Evolutionary conservation across 1,140 invertebrate species (phyloP).

Genomic region (Drosophila repleta): DNA sequence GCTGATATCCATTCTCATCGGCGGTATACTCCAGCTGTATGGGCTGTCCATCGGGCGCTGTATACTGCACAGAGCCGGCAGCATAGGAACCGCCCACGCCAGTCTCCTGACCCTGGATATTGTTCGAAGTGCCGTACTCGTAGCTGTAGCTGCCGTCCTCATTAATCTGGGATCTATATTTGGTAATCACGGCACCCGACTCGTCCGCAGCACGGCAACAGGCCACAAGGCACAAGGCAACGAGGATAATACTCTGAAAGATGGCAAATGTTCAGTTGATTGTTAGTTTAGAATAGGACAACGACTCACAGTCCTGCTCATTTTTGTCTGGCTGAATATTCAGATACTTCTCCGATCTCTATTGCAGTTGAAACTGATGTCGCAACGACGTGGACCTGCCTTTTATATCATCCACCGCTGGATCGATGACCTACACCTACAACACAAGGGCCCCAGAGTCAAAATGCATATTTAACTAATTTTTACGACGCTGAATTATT

Average conservation of each 20-base stretch:
- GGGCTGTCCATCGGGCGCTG: conserved; percentile 83
- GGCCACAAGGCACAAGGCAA: conserved; percentile 45
- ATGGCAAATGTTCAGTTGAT: not conserved
- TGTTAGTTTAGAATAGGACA: not conserved
- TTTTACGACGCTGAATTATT: conserved; percentile 61
- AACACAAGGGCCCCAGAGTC: conserved; percentile 22
- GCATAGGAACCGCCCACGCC: conserved; percentile 80
- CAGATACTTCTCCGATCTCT: conserved; percentile 9
- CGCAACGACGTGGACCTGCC: conserved; percentile 31
- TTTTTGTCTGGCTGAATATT: conserved; percentile 16
- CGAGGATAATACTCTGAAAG: conserved; percentile 50
- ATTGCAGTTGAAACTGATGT: conserved; percentile 59
- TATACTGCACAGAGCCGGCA: conserved; percentile 56
- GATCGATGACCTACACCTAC: conserved; percentile 65
- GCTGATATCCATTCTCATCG: conserved; percentile 91
- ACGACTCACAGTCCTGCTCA: conserved; percentile 60
- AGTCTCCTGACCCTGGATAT: conserved; percentile 86
- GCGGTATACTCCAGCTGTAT: conserved; percentile 88
- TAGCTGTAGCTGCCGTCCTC: conserved; percentile 85
- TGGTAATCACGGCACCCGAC: conserved; percentile 59
- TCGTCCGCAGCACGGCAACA: conserved; percentile 54
- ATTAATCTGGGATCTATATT: conserved; percentile 85
- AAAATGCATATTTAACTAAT: conserved; percentile 51
- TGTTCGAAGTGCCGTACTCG: conserved; percentile 86
- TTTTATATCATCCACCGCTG: conserved; percentile 49